These are phyloP conservation scores for Aratinga solstitialis DNA, from an alignment of 2,797 vertebrate species.

Conservation along the genomic window DNA sequence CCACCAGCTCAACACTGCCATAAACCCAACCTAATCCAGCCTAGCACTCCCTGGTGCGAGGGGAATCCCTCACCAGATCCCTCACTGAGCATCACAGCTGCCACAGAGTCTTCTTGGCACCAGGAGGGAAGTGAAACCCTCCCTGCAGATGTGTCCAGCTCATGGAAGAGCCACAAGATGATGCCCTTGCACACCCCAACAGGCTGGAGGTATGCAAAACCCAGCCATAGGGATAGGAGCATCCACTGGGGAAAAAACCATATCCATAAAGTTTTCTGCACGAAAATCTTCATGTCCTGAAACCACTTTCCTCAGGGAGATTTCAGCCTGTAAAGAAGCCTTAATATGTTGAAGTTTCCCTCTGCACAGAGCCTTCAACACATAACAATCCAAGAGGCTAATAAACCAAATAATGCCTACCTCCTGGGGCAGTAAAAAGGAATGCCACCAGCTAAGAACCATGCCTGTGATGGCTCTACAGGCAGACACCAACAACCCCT, in stretches of 20 bases:
- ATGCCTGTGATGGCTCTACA: conserved; percentile 29
- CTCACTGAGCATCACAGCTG: conserved; percentile 26
- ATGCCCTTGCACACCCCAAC: background rate
- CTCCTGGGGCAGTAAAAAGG: conserved; percentile 20
- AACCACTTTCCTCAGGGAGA: background rate
- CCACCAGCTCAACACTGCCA: background rate
- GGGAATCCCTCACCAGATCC: background rate
- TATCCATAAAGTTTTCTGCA: background rate
- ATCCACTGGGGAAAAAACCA: background rate
- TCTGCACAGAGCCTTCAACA: background rate
- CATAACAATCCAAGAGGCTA: background rate
- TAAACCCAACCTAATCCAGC: conserved; percentile 7
- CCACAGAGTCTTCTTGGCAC: background rate
- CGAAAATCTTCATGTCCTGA: background rate
- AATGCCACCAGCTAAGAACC: background rate
- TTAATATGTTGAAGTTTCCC: background rate
- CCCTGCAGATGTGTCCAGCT: background rate
- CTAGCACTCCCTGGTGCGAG: background rate
- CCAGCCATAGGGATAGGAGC: fast-evolving
- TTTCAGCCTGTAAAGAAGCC: background rate
- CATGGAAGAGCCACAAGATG: background rate
- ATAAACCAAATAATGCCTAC: conserved; percentile 25
- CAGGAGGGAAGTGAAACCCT: background rate
- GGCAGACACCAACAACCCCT: background rate
- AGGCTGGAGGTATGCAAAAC: background rate